Base-by-base conservation (phyloP, 2,797 vertebrate species). In the Lepus oiostolus region DNA sequence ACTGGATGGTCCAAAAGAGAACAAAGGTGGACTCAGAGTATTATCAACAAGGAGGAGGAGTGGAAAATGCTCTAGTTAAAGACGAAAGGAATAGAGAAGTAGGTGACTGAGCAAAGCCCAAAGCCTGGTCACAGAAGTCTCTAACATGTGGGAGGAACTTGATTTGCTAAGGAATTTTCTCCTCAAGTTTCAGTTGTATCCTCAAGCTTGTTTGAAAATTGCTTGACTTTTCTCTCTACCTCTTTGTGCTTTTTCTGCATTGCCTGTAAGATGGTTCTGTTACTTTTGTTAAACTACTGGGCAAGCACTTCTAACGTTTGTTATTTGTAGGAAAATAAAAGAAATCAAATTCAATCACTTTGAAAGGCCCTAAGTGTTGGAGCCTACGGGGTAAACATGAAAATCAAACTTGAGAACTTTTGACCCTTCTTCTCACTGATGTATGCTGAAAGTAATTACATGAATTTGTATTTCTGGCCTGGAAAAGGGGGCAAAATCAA, bases 341-440 rank as follows among this genome's bases (percentile, higher is more conserved):
- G 77, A 96, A 94, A 95, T 95, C 77, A 95, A 96, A 93, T 92
- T 67, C 94, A 96, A 85, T 95, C 65, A 74, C 91, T 93, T 94
- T 95, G 96, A 97, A 97, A 96, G 81, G 26, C 74, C 74, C 72
- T 91, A 96, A 91, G 94, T 92, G 82, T 77, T 91, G 63, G 58
- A 90, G 93, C 91, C 96, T 95, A 80, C 10, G 28, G 91, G 93
- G 75, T 95, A 93, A 96, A 95, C 88, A 95, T 52, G 96, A 80
- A 96, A 97, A 95, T 97, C 94, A 96, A 97, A 96, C 96, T 94
- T 85, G 81, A 96, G 81, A 95, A 95, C 94, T 91, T 92, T 82
- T 95, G 86, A 97, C 95, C 86, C 95, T 42, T 95, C 60, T 38
- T 95, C 85, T 94, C 62, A 94, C 92, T 95, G 91, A 94, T 71